Evolutionary conservation across 37 sponge, comb jelly and placozoan species (phyloP).

Genomic region (Axinella damicornis): DNA sequence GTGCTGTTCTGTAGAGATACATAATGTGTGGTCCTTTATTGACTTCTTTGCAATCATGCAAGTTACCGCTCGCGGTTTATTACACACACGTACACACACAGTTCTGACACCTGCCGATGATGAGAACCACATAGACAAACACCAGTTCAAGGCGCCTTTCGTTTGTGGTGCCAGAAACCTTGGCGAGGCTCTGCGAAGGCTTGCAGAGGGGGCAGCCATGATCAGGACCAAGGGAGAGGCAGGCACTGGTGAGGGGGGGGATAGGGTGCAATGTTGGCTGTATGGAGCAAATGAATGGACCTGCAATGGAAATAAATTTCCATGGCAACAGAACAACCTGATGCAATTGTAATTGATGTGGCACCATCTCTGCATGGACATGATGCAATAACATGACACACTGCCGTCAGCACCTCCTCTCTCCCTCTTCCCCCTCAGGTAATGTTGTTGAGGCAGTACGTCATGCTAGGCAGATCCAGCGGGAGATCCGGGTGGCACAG

Average conservation of each 20-base stretch:
- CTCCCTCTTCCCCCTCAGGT: constrained; percentile 27
- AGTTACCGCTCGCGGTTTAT: no score
- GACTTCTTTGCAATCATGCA: no score
- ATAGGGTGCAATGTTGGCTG: no score
- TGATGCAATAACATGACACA: no score
- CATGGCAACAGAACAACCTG: no score
- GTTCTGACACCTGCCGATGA: constrained; percentile 85
- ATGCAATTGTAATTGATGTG: no score
- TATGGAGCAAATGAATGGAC: no score
- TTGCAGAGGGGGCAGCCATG: constrained; percentile 87
- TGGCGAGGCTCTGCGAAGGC: constrained; percentile 83
- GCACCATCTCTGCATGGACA: no score
- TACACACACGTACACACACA: constrained; percentile 4
- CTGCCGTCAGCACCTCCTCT: no score
- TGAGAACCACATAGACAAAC: constrained; percentile 83
- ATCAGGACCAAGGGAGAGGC: constrained; percentile 89
- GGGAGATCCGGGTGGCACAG: constrained; percentile 70
- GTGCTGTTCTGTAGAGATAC: no score
- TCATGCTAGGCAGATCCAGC: constrained; percentile 76
- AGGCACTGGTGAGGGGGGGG: constrained; percentile 68
- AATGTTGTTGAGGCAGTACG: constrained; percentile 86
- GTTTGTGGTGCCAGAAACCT: constrained; percentile 87
- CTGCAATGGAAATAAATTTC: no score
- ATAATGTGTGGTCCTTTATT: no score
- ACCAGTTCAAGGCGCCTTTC: constrained; percentile 79